Base-by-base conservation (phyloP, 2,888 invertebrate genomes). In the Physocephala rufipes region DNA sequence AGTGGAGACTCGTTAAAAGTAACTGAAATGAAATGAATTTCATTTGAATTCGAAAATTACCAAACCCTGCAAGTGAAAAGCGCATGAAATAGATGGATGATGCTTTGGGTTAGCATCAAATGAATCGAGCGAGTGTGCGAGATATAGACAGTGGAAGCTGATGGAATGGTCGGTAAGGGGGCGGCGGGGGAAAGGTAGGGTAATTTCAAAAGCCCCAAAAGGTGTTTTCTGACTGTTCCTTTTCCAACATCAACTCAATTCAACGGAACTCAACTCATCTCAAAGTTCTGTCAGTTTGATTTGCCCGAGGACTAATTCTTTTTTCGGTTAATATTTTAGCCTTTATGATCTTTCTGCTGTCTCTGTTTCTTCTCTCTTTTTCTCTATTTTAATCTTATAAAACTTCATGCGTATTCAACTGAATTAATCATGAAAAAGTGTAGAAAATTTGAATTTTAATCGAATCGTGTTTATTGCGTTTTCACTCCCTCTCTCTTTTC, bases 21-120 rank as follows among this genome's bases (percentile, higher is more conserved):
- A 59, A 59, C 28, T 59, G 26, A 59, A 59, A 30, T 30, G 59
- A 59, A 59, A 59, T 28, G 30, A 58, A 58, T 24, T 21, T 58
- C 26, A 24, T 21, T 26, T 26, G 58, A 58, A 58, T 24, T 21
- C n/a, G 58, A n/a, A 58, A 58, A 58, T 5, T 12, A 16, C 24
- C 3, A 24, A 58, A n/a, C 49, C 36, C 5, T 49, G 49, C 16
- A 49, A 49, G 16, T 49, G 49, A 49, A 12, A 49, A n/a, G 16
- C 49, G 49, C 15, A 49, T 19, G 49, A 15, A 5, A 4, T 49
- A n/a, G n/a, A n/a, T n/a, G n/a, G n/a, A n/a, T 49, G n/a, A 49
- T 19, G n/a, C n/a, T 49, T 3, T n/a, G 12, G n/a, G 19, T 2
- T 4, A 19, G 4, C 49, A 19, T 12, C 49, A 19, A 15, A 12